Conservation (phyloP, 2,113 vertebrate genomes). For the Antennarius striatus region DNA sequence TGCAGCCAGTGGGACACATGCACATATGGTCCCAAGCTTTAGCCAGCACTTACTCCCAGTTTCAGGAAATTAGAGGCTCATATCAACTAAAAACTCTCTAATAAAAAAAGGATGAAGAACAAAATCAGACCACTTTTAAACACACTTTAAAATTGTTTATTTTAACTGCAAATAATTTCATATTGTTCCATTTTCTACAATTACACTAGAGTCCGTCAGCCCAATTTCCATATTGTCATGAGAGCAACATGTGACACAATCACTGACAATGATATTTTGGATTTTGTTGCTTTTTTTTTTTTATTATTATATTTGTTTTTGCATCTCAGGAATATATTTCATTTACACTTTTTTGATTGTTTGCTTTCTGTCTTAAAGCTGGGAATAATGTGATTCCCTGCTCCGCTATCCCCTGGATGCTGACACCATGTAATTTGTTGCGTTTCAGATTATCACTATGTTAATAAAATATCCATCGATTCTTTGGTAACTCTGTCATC, state of each 20-base stretch:
- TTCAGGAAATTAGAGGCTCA: slow-evolving; percentile 45
- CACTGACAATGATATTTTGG: slow-evolving; percentile 25
- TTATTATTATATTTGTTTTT: slow-evolving; percentile 52
- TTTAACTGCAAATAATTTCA: slow-evolving; percentile 8
- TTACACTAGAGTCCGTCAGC: slow-evolving; percentile 45
- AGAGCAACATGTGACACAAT: slow-evolving; percentile 45
- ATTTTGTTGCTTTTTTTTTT: background rate
- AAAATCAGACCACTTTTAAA: slow-evolving; percentile 4
- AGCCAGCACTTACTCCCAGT: background rate
- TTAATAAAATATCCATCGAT: slow-evolving; percentile 77
- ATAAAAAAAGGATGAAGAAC: no score
- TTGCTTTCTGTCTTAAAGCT: slow-evolving; percentile 46
- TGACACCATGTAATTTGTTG: slow-evolving; percentile 74
- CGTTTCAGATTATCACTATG: slow-evolving; percentile 70
- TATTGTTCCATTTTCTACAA: slow-evolving; percentile 20
- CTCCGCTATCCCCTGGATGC: slow-evolving; percentile 61
- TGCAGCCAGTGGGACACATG: background rate
- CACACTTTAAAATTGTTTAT: slow-evolving; percentile 8
- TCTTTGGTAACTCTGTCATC: slow-evolving; percentile 70
- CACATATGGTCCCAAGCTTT: background rate
- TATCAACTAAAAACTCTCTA: background rate
- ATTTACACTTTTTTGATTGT: slow-evolving; percentile 39
- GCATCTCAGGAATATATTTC: slow-evolving; percentile 79
- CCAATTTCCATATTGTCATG: slow-evolving; percentile 30
- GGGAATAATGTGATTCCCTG: slow-evolving; percentile 41